Evolutionary conservation across 2,888 invertebrate genomes (phyloP), one percentile per base, ranked within the genome.

Genomic region (Drosophila leonis): DNA sequence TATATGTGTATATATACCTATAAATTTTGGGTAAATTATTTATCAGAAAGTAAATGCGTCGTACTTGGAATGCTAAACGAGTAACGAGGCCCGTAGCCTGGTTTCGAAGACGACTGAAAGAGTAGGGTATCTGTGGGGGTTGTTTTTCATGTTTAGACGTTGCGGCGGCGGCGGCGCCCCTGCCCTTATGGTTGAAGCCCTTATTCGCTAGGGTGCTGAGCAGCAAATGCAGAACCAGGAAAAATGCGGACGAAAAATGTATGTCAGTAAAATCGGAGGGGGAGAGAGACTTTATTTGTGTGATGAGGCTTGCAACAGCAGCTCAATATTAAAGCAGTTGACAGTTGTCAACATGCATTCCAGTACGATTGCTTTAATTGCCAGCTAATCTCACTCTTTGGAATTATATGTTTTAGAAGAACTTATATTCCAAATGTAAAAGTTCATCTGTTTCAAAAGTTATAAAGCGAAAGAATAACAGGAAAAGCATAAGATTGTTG

Each of bases 281-380:
- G 56, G 46, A 24, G 44, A 31, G 27, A 39, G n/a, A 31, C n/a
- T 59, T 44, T 37, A 49, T 52, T 57, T 49, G 39, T 63, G 41
- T 51, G 52, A 54, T 60, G 35, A 49, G 18, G 31, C 31, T 44
- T 35, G 27, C 31, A 42, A 46, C 54, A 67, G 51, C 56, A 72
- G 64, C 77, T 78, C 75, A 80, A 80, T 80, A 65, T 75, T 75
- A 76, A 90, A 78, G 65, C 69, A 75, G 77, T 83, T 90, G 83
- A 73, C 80, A 82, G 63, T 77, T 72, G 68, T 41, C 31, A 37
- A 18, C 27, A 15, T 20, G 20, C 35, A 15, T 31, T 44, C 24
- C 8, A 39, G 27, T 18, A 20, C 13, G 31, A 24, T 5, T 24
- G 24, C 33, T 33, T 39, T 44, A 62, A 55, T 48, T 42, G 20